phyloP scores from a whole-genome alignment of 2,797 vertebrate species.

The Sebastes taczanowskii region DNA sequence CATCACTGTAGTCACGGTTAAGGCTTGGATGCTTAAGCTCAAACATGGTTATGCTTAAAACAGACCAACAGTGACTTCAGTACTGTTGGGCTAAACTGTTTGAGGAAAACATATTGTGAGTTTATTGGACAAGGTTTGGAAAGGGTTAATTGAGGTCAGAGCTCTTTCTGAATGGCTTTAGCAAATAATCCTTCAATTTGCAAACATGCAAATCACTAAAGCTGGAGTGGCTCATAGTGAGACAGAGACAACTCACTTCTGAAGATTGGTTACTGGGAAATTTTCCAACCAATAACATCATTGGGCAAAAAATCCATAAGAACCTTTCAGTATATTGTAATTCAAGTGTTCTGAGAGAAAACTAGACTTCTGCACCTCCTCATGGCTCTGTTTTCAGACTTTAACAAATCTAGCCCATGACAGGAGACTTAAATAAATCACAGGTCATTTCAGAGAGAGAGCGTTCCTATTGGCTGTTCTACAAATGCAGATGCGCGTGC shows the following conservation, averaged over 20 bases:
- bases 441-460: too few relatives aligned
- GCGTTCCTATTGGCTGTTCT: too few relatives aligned
- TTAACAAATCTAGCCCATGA: too few relatives aligned
- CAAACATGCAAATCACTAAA: constrained; percentile 21
- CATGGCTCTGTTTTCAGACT: too few relatives aligned
- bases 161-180: constrained; percentile 23
- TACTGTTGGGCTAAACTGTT: background rate
- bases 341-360: too few relatives aligned
- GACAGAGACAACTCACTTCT: background rate
- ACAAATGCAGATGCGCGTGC: too few relatives aligned
- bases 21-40: background rate
- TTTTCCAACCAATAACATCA: background rate
- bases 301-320: too few relatives aligned
- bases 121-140: background rate
- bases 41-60: background rate
- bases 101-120: constrained; percentile 7
- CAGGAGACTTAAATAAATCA: too few relatives aligned
- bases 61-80: background rate
- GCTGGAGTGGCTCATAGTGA: background rate
- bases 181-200: constrained; percentile 52
- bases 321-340: too few relatives aligned
- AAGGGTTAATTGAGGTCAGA: constrained; percentile 38
- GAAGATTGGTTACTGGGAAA: background rate
- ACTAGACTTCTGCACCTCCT: too few relatives aligned
- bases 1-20: background rate